These are phyloP conservation scores for Heteromurus nitidus DNA, from an alignment of 2,888 invertebrate species.

Conservation along the genomic window DNA sequence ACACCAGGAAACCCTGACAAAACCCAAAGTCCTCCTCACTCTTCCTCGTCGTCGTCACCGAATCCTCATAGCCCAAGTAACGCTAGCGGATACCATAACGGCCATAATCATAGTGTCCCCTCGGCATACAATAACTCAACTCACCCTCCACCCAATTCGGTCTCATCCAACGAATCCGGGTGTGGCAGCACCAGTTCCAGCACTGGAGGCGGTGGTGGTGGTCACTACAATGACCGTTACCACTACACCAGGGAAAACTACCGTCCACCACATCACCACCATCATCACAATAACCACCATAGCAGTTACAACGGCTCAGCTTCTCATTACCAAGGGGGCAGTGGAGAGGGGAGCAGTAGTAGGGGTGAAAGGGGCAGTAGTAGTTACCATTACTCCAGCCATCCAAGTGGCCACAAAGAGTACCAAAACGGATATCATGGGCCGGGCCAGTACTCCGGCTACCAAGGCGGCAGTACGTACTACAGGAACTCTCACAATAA, in stretches of 20 bases:
- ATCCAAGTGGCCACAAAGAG: constrained; percentile 52
- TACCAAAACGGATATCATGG: constrained; percentile 65
- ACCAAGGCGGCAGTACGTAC: constrained; percentile 67
- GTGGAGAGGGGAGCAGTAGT: constrained; percentile 44
- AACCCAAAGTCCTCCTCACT: constrained; percentile 45
- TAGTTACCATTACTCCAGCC: constrained; percentile 58
- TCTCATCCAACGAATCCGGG: constrained; percentile 61
- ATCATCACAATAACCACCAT: constrained; percentile 60
- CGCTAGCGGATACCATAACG: constrained; percentile 55
- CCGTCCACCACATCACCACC: constrained; percentile 66
- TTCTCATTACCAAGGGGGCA: constrained; percentile 26
- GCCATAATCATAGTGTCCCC: constrained; percentile 52
- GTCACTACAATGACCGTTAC: constrained; percentile 66
- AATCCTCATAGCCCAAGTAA: constrained; percentile 44
- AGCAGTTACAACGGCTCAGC: constrained; percentile 46
- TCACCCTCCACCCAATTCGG: constrained; percentile 58
- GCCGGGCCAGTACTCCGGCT: constrained; percentile 60
- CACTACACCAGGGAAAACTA: constrained; percentile 68
- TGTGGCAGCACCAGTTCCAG: constrained; percentile 44
- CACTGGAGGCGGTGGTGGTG: constrained; percentile 49
- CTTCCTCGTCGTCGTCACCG: constrained; percentile 55
- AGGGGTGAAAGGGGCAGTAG: constrained; percentile 54
- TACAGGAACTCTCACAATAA: constrained; percentile 71
- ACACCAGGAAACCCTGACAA: constrained; percentile 34
- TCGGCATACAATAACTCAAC: constrained; percentile 58